phyloP scores from a whole-genome alignment of 2,888 invertebrate species.

The Drosophila incognita region DNA sequence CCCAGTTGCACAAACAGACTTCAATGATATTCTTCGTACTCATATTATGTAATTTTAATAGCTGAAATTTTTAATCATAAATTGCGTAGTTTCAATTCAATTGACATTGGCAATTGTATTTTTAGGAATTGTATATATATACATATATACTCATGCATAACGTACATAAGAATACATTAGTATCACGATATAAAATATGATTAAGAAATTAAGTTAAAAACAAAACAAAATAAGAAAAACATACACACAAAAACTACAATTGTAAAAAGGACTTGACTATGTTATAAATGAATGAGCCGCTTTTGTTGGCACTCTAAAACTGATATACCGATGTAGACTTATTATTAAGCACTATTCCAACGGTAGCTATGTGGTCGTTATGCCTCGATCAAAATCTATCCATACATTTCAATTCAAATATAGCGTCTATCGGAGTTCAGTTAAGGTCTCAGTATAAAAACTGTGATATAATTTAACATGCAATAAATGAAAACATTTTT shows the following conservation, averaged over 20 bases:
- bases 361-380: conserved; percentile 36
- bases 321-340: conserved; percentile 47
- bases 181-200: conserved; percentile 46
- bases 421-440: conserved; percentile 33
- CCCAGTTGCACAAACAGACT: conserved; percentile 33
- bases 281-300: conserved; percentile 42
- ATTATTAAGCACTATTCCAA: conserved; percentile 33
- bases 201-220: conserved; percentile 49
- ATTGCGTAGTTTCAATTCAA: conserved; percentile 52
- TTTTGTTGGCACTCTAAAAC: conserved; percentile 37
- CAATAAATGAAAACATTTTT: conserved; percentile 5
- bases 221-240: not conserved
- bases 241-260: conserved; percentile 8
- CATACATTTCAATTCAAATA: conserved; percentile 8
- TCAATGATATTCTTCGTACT: conserved; percentile 51
- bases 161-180: conserved; percentile 46
- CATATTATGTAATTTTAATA: conserved; percentile 48
- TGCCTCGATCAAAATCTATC: conserved; percentile 10
- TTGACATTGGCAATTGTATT: conserved; percentile 49
- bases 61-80: conserved; percentile 59
- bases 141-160: conserved; percentile 33
- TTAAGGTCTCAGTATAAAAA: conserved; percentile 47
- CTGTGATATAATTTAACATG: conserved; percentile 51
- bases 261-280: conserved; percentile 75
- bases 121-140: conserved; percentile 67